Base-by-base conservation (phyloP, 1,140 invertebrate species). In the Drosophila sechellia region DNA sequence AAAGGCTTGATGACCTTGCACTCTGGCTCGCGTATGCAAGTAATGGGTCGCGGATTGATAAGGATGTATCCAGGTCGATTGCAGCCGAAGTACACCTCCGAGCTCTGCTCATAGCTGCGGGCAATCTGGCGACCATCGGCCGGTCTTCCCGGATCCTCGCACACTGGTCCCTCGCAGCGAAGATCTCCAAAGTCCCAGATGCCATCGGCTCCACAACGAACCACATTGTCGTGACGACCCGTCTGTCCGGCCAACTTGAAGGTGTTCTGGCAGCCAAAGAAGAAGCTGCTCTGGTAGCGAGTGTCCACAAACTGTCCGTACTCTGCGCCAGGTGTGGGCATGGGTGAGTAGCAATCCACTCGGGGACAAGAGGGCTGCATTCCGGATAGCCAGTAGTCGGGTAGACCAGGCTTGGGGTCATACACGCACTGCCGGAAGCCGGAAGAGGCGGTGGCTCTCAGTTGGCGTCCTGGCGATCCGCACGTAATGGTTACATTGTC, bases 141-240 rank as follows among this genome's bases (percentile, higher is more conserved):
- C 1, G 98, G 98, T 79, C 97, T 94, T 2, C 98, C 97, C 1
- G 98, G 98, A 93, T 99, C 98, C 92, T 97, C 95, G 92, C 98
- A 99, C 1, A 98, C 97, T 20, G 98, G 97, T 59, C 98, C 98
- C 94, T 99, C 98, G 90, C 98, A 99, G 49, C 97, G 94, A 15
- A 99, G 93, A 92, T 99, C 97, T 10, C 98, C 98, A 93, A 99
- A 98, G 93, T 99, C 98, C 98, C 98, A 99, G 53, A 97, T 96
- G 6, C 97, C 97, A 91, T 98, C 98, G 2, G 95, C 95, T 93
- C 97, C 96, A 93, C 98, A 99, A 54, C 94, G 95, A 0, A 99
- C 97, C 17, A 98, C 96, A 89, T 98, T 98, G 81, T 99, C 98
- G 77, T 97, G 96, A 77, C 95, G 96, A 37, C 95, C 96, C 0